These are phyloP conservation scores for Monopterus albus DNA, from an alignment of 2,113 vertebrate species.

Conservation along the genomic window DNA sequence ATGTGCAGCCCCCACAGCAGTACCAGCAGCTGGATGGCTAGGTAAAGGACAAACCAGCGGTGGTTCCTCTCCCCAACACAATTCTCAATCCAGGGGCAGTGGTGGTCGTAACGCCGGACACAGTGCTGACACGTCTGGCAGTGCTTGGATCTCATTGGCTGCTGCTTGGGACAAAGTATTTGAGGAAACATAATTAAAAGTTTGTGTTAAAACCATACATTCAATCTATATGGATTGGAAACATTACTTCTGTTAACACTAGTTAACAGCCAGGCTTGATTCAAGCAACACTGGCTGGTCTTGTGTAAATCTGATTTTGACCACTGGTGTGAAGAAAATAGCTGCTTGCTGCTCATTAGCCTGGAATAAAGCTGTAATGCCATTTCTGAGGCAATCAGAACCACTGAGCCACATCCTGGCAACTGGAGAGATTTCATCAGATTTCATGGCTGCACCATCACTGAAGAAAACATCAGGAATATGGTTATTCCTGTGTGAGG, in stretches of 20 bases:
- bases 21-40: conserved; percentile 87
- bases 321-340: no score
- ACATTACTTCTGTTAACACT: neutral
- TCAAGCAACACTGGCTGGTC: no score
- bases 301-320: no score
- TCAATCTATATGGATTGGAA: neutral
- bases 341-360: no score
- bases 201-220: neutral
- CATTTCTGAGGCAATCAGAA: no score
- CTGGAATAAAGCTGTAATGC: no score
- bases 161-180: conserved; percentile 76
- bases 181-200: neutral
- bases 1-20: conserved; percentile 89
- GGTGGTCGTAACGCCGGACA: conserved; percentile 93
- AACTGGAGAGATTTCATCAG: no score
- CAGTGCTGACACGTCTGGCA: conserved; percentile 91
- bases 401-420: no score
- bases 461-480: no score
- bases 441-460: no score
- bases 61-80: conserved; percentile 95
- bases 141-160: conserved; percentile 93
- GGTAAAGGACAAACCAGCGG: conserved; percentile 89
- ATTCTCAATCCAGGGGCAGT: conserved; percentile 98
- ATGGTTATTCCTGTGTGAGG: no score
- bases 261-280: neutral